Evolutionary conservation across 2,113 vertebrate genomes (phyloP).

Genomic region (Nipponia nippon): DNA sequence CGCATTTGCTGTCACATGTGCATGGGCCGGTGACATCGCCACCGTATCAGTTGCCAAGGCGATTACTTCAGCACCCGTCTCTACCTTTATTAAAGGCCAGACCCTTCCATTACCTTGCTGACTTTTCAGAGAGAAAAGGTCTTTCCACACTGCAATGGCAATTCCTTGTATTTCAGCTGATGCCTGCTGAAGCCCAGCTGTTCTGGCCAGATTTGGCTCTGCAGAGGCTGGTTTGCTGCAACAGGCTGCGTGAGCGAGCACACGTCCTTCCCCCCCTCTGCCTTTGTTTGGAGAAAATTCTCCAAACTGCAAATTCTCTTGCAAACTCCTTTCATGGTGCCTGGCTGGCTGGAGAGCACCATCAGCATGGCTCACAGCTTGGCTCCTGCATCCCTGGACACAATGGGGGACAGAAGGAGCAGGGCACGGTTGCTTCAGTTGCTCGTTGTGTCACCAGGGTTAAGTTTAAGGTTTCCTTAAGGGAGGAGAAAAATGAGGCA

Average conservation of each 20-base stretch:
- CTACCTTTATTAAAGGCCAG: neutral
- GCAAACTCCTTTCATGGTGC: too few relatives aligned
- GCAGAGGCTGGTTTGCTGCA: neutral
- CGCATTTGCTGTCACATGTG: neutral
- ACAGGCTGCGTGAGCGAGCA: neutral
- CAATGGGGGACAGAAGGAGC: neutral
- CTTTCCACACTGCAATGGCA: neutral
- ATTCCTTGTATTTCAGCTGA: neutral
- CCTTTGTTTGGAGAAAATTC: neutral
- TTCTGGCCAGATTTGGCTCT: neutral
- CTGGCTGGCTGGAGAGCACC: neutral
- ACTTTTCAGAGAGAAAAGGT: neutral
- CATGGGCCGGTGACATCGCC: neutral
- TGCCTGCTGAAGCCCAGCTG: neutral
- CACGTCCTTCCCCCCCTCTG: neutral
- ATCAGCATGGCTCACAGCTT: neutral
- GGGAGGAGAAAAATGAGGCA: neutral
- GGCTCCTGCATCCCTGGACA: too few relatives aligned
- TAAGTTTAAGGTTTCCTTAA: neutral
- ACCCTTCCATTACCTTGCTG: neutral
- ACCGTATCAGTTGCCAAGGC: neutral
- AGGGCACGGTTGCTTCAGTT: neutral
- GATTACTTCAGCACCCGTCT: neutral
- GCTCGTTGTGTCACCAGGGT: neutral
- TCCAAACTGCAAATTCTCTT: neutral